Percentiles rank a stretch among this genome's conserved stretches.
These are phyloP conservation scores for Drosophila pseudotakahashii DNA, from an alignment of 2,888 invertebrate genomes.

Conservation along the genomic window DNA sequence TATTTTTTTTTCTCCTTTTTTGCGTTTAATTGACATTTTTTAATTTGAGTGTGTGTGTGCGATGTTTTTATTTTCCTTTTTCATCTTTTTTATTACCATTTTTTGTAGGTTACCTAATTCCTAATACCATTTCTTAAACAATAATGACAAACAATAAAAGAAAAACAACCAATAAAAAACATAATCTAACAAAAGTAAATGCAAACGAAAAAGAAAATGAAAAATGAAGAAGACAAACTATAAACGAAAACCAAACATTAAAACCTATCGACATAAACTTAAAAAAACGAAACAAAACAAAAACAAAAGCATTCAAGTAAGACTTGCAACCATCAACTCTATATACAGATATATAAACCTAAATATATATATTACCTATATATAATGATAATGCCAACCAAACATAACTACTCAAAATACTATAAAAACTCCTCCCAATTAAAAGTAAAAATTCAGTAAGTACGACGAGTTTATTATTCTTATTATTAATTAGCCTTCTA, in stretches of 20 bases:
- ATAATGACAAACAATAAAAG: conserved; percentile 56
- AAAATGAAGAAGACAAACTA: conserved; percentile 48
- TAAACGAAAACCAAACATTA: conserved; percentile 36
- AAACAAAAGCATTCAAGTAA: conserved; percentile 48
- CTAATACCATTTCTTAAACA: conserved; percentile 69
- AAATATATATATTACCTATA: conserved; percentile 42
- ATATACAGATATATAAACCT: conserved; percentile 25
- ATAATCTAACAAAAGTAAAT: conserved; percentile 53
- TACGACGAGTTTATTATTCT: conserved; percentile 58
- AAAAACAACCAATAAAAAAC: conserved; percentile 33
- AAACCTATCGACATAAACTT: conserved; percentile 44
- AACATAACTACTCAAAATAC: conserved; percentile 40
- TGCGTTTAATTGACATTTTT: conserved; percentile 63
- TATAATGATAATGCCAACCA: conserved; percentile 35
- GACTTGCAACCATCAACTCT: conserved; percentile 39
- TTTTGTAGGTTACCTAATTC: conserved; percentile 85
- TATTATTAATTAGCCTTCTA: conserved; percentile 37
- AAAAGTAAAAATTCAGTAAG: conserved; percentile 67
- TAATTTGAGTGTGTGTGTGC: conserved; percentile 72
- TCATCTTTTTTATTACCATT: conserved; percentile 82
- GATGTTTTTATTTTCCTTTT: conserved; percentile 73
- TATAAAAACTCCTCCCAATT: conserved; percentile 53
- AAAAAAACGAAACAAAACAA: conserved; percentile 43
- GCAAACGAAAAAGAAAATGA: conserved; percentile 56
- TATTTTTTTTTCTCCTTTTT: conserved; percentile 13